These are phyloP conservation scores for Cotesia congregata DNA, from an alignment of 2,888 invertebrate species.

Conservation along the genomic window DNA sequence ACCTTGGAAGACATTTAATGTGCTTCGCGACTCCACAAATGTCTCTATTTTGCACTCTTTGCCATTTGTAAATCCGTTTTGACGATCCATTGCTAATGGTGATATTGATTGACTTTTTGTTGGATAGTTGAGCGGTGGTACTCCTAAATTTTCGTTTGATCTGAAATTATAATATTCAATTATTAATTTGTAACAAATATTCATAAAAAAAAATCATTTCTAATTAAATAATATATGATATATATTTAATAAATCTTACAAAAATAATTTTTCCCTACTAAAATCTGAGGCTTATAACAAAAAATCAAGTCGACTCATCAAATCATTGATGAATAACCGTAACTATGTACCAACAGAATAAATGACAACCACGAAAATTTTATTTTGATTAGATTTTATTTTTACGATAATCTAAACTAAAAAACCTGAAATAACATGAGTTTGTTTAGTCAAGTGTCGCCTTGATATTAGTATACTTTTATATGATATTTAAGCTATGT, in stretches of 20 bases:
- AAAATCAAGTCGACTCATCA: too few relatives aligned
- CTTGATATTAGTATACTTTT: conserved; percentile 10
- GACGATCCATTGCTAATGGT: conserved; percentile 67
- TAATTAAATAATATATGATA: not conserved
- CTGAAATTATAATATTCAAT: conserved; percentile 47
- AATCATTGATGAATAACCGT: too few relatives aligned
- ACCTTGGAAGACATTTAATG: conserved; percentile 57
- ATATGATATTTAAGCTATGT: not conserved
- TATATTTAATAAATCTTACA: too few relatives aligned
- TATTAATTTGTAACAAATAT: not conserved
- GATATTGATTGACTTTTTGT: conserved; percentile 67
- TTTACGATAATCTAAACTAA: too few relatives aligned
- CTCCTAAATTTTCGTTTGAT: conserved; percentile 63
- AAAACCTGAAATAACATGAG: too few relatives aligned
- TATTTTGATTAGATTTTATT: too few relatives aligned
- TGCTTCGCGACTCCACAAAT: conserved; percentile 56
- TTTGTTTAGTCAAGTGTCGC: too few relatives aligned
- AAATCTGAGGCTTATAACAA: too few relatives aligned
- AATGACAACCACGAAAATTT: too few relatives aligned
- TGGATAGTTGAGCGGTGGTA: conserved; percentile 57
- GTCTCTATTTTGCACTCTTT: conserved; percentile 61
- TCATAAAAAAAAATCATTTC: not conserved
- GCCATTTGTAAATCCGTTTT: conserved; percentile 66
- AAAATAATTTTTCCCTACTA: too few relatives aligned
- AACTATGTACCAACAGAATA: too few relatives aligned